Percentiles rank a stretch among this genome's conserved stretches.
phyloP scores from a whole-genome alignment of 1,140 invertebrate genomes.

The Geopemphigus sp. region DNA sequence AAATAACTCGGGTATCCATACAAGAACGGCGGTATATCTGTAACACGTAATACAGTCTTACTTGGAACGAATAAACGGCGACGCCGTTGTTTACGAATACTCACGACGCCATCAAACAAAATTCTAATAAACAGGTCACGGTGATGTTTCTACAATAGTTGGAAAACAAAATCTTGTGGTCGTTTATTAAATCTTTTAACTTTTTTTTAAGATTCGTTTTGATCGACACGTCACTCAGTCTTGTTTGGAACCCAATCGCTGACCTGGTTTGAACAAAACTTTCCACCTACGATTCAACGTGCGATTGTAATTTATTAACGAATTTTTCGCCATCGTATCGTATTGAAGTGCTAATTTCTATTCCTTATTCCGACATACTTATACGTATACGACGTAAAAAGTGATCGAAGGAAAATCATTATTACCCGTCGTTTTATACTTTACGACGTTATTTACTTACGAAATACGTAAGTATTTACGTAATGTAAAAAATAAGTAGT shows the following conservation, averaged over 20 bases:
- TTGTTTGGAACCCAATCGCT: neutral
- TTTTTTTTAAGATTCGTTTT: slow-evolving; percentile 2
- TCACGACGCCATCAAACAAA: slow-evolving; percentile 36
- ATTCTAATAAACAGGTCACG: slow-evolving; percentile 3
- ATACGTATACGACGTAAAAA: no score
- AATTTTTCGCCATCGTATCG: neutral
- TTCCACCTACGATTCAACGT: neutral
- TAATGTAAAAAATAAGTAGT: no score
- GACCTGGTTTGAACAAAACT: slow-evolving; percentile 25
- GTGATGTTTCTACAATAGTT: neutral
- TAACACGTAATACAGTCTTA: neutral
- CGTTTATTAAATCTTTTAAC: neutral
- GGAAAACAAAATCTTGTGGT: neutral
- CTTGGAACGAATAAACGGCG: neutral
- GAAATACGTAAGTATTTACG: no score
- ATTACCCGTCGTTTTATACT: no score
- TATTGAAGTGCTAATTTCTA: no score
- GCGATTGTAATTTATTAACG: neutral
- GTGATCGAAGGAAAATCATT: no score
- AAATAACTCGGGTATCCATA: slow-evolving; percentile 33
- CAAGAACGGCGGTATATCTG: slow-evolving; percentile 21
- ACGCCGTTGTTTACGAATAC: neutral
- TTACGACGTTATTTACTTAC: no score
- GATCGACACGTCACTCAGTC: neutral
- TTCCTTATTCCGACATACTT: no score